Conservation (phyloP, 2,797 vertebrate genomes). For the Artibeus lituratus region DNA sequence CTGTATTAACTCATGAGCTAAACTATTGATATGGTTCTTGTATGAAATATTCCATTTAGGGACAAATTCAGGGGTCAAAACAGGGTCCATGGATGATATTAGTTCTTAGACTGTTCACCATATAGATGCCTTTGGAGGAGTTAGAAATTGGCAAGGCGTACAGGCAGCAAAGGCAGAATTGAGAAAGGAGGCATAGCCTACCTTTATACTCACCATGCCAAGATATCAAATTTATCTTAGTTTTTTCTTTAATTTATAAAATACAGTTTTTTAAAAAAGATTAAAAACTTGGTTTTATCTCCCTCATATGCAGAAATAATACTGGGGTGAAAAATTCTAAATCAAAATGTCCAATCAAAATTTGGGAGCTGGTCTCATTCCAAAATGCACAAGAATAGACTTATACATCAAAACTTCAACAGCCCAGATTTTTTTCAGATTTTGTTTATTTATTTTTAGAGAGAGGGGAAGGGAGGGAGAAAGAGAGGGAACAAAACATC, state of each 20-base stretch:
- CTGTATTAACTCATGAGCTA: not conserved
- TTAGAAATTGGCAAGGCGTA: not conserved
- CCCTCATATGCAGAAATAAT: not conserved
- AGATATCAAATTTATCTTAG: not conserved
- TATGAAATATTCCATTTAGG: not conserved
- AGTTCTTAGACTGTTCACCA: not conserved
- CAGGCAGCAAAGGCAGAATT: not conserved
- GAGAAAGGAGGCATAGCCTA: not conserved
- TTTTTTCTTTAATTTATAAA: not conserved
- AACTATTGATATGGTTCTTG: not conserved
- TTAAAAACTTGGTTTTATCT: not conserved
- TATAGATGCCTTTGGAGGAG: not conserved
- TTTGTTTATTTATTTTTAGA: no score
- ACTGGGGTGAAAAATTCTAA: not conserved
- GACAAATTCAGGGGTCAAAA: not conserved
- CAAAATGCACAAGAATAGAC: not conserved
- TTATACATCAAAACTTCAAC: not conserved
- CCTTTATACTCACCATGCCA: not conserved
- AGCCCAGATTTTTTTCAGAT: not conserved
- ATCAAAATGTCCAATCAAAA: not conserved
- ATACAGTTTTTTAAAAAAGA: not conserved
- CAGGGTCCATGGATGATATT: not conserved
- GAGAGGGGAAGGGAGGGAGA: no score
- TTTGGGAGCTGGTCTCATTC: not conserved
- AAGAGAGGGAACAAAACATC: no score